Evolutionary conservation across 2,888 invertebrate genomes (phyloP), one percentile per base, ranked within the genome.

Genomic region (Cheilosia vernalis): DNA sequence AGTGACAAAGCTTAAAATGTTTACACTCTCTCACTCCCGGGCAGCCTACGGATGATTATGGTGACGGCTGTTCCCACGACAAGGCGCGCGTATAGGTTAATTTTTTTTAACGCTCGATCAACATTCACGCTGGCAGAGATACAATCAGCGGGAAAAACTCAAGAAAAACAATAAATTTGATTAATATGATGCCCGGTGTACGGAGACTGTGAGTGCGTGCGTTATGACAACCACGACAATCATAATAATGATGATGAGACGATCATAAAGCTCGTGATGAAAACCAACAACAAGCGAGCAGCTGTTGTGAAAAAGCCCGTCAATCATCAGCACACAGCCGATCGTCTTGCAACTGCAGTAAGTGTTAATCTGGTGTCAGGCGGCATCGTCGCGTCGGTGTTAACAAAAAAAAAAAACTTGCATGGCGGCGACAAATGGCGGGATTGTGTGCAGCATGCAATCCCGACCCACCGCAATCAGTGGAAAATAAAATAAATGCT

Each of bases 341-440:
- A 37, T 37, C 13, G 37, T 21, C 56, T 33, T 3, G 13, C 19
- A n/a, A 63, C 63, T 42, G 76, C 63, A 58, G 49, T 56, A 64
- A 76, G 81, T 85, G 85, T 77, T 81, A 85, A 85, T 81, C 69
- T 79, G 64, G 42, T 84, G 84, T 74, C 80, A 64, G 53, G 49
- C 49, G 55, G 49, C 55, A 2, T 37, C 21, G 40, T 51, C 53
- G 67, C 21, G 47, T 51, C 53, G 67, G 61, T 40, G 70, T 58
- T n/a, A 58, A 58, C 47, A 42, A 55, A 37, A 55, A 69, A 55
- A 69, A 44, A 19, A 72, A 19, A 5, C 40, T 55, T 55, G 53
- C 49, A 30, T 30, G 30, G 55, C 74, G 63, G 37, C 37, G 37
- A 37, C 70, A 82, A 77, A 82, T 78, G 49, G 78, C 63, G 61